Conservation (phyloP, 2,888 invertebrate genomes). For the Trissolcus japonicus region DNA sequence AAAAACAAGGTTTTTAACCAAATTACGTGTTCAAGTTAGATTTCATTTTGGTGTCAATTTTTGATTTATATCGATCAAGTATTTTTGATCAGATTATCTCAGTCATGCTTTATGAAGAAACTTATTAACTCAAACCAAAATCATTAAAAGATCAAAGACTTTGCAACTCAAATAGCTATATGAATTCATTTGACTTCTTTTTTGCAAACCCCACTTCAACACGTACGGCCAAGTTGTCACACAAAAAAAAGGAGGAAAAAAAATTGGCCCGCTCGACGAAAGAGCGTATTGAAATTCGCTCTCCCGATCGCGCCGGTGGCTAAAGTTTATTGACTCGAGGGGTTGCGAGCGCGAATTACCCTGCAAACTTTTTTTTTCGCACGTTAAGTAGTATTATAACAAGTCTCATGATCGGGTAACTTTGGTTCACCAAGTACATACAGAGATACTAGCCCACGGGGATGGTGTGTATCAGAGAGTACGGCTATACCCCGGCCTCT, state of each 20-base stretch:
- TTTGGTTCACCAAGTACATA: conserved; percentile 56
- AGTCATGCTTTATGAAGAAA: not conserved
- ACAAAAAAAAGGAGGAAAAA: not conserved
- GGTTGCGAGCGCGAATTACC: not conserved
- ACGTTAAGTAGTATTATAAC: conserved; percentile 45
- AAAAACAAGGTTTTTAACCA: no score
- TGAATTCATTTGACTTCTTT: no score
- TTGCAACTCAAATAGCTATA: no score
- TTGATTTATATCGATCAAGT: no score
- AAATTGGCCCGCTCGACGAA: conserved; percentile 11
- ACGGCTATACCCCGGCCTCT: conserved; percentile 62
- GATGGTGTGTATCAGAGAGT: conserved; percentile 49
- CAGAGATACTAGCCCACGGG: conserved; percentile 53
- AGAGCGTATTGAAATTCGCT: conserved; percentile 27
- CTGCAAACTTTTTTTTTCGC: conserved; percentile 18
- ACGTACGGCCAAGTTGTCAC: not conserved
- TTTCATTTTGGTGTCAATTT: no score
- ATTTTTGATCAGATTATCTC: no score
- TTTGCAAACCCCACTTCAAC: not conserved
- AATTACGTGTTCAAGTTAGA: no score
- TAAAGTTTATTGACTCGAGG: conserved; percentile 18
- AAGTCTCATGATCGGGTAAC: conserved; percentile 54
- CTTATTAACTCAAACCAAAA: not conserved
- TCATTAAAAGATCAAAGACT: no score
- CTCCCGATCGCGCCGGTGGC: conserved; percentile 7